Percentiles rank a stretch among this genome's conserved stretches.
Evolutionary conservation across 2,797 vertebrate genomes (phyloP).

Genomic region (Gadopsis bispinosus): DNA sequence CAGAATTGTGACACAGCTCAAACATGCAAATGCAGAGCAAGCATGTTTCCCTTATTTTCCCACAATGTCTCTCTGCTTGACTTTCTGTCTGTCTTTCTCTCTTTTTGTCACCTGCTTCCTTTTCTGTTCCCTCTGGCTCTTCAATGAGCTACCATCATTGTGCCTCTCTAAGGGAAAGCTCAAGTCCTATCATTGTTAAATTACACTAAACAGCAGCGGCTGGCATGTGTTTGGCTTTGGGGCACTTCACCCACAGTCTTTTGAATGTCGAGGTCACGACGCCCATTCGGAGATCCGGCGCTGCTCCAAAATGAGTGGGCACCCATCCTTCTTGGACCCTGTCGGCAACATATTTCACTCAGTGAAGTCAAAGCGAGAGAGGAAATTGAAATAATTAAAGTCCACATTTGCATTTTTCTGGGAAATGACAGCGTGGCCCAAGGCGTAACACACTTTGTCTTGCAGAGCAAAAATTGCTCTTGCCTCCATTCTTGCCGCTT

Average conservation of each 20-base stretch:
- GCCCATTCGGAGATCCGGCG: conserved; percentile 51
- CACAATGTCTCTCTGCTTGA: conserved; percentile 7
- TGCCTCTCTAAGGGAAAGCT: conserved; percentile 44
- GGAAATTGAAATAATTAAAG: conserved; percentile 75
- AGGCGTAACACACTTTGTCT: conserved; percentile 55
- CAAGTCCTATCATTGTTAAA: conserved; percentile 60
- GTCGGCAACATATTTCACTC: conserved; percentile 60
- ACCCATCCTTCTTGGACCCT: conserved; percentile 43
- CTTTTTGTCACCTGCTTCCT: conserved; percentile 9
- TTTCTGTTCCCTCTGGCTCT: conserved; percentile 33
- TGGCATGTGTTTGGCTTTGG: conserved; percentile 57
- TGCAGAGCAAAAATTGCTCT: conserved; percentile 55
- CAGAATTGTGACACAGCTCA: conserved; percentile 14
- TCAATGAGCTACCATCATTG: conserved; percentile 57
- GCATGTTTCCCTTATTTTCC: conserved; percentile 21
- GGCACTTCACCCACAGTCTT: conserved; percentile 54
- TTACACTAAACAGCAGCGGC: conserved; percentile 57
- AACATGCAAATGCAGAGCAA: conserved; percentile 31
- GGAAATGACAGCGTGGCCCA: conserved; percentile 69
- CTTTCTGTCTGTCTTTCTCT: conserved; percentile 21
- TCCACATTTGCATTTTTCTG: conserved; percentile 73
- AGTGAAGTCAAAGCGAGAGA: conserved; percentile 37
- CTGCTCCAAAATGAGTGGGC: conserved; percentile 56
- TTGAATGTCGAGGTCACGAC: conserved; percentile 66
- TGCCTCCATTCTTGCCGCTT: conserved; percentile 61